Evolutionary conservation across 2,113 vertebrate genomes (phyloP).

Genomic region (Malaclemys terrapin): DNA sequence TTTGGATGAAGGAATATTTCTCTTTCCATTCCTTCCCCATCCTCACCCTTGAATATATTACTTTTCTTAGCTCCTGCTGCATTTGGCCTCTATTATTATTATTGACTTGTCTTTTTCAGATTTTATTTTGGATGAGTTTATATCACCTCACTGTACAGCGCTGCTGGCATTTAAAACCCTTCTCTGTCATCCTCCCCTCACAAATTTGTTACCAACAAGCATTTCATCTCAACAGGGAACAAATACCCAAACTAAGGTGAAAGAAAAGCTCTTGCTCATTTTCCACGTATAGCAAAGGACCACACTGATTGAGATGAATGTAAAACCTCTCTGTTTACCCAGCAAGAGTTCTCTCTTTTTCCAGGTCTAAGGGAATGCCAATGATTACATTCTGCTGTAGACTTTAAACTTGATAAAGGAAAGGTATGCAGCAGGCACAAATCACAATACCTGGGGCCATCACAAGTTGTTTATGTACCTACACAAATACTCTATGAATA

Average conservation of each 20-base stretch:
- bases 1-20: not conserved
- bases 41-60: not conserved
- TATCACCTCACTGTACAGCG: not conserved
- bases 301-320: not conserved
- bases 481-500: not conserved
- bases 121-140: not conserved
- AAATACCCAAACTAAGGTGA: not conserved
- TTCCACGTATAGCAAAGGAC: not conserved
- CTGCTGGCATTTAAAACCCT: not conserved
- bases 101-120: not conserved
- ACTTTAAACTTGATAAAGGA: slow-evolving; percentile 1
- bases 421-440: not conserved
- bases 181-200: not conserved
- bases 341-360: not conserved
- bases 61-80: not conserved
- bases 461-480: not conserved
- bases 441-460: not conserved
- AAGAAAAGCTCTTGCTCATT: not conserved
- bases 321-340: not conserved
- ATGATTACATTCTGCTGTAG: not conserved
- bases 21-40: not conserved
- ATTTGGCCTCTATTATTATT: not conserved
- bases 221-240: not conserved
- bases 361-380: not conserved
- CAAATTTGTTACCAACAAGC: not conserved